Percentiles rank a stretch among this genome's conserved stretches.
Evolutionary conservation across 2,113 vertebrate genomes (phyloP).

Genomic region (Pandion haliaetus): DNA sequence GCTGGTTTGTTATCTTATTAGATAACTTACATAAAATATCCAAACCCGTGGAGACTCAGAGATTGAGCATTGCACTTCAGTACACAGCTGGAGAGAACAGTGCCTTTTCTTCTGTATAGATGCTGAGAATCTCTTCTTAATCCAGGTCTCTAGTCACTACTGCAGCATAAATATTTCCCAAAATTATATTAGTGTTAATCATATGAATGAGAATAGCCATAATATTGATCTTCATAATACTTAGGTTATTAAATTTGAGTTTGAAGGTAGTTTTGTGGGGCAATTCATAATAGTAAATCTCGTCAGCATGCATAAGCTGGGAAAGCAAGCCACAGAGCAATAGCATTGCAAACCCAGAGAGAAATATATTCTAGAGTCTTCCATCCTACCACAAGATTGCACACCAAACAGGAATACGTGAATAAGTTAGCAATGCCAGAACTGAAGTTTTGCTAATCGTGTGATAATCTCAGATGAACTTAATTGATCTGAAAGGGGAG

Average conservation of each 20-base stretch:
- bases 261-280: constrained; percentile 48
- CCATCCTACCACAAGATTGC: not conserved
- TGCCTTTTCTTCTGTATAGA: not conserved
- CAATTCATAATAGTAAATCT: constrained; percentile 28
- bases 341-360: constrained; percentile 9
- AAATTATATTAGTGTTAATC: constrained; percentile 56
- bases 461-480: not conserved
- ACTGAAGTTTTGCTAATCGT: not conserved
- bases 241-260: constrained; percentile 60
- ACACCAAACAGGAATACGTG: not conserved
- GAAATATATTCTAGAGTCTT: constrained; percentile 22
- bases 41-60: not conserved
- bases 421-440: not conserved
- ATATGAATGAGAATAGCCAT: constrained; percentile 48
- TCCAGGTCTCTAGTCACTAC: constrained; percentile 28
- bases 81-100: not conserved
- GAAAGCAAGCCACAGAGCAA: constrained; percentile 40
- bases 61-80: not conserved
- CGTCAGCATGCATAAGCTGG: constrained; percentile 27
- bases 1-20: constrained; percentile 45
- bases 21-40: constrained; percentile 54
- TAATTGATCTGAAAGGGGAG: not conserved
- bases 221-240: constrained; percentile 61
- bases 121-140: not conserved
- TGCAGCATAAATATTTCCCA: constrained; percentile 36